Percentiles rank a stretch among this genome's conserved stretches.
These are phyloP conservation scores for Amorpha juglandis DNA, from an alignment of 2,888 invertebrate species.

Conservation along the genomic window DNA sequence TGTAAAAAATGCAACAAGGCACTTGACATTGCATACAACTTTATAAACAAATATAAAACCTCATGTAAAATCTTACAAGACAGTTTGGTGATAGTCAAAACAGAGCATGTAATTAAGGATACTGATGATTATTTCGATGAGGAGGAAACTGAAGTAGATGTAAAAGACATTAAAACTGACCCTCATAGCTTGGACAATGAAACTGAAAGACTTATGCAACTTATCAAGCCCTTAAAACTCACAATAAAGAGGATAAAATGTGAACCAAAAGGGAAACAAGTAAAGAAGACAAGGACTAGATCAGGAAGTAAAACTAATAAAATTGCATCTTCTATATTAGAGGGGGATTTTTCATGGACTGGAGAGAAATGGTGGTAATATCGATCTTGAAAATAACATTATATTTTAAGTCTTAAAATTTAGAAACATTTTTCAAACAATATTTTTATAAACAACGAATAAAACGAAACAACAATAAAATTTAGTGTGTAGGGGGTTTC, in stretches of 20 bases:
- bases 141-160: constrained; percentile 46
- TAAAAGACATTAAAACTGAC: constrained; percentile 53
- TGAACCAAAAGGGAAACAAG: constrained; percentile 36
- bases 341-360: constrained; percentile 72
- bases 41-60: constrained; percentile 65
- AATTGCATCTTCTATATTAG: constrained; percentile 70
- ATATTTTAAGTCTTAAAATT: not conserved
- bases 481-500: no score
- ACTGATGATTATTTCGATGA: constrained; percentile 34
- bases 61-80: constrained; percentile 35
- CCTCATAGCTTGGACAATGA: constrained; percentile 37
- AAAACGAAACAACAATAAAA: no score
- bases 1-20: constrained; percentile 62
- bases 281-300: constrained; percentile 36
- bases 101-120: constrained; percentile 28
- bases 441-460: no score
- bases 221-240: constrained; percentile 43
- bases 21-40: constrained; percentile 56
- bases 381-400: constrained; percentile 31
- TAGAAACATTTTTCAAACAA: no score
- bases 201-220: constrained; percentile 40
- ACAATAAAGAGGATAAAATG: constrained; percentile 42
- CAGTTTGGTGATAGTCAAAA: constrained; percentile 21
- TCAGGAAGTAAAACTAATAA: constrained; percentile 50
- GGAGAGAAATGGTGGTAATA: constrained; percentile 77